phyloP scores from a whole-genome alignment of 2,888 invertebrate species.

The Muscina levida region DNA sequence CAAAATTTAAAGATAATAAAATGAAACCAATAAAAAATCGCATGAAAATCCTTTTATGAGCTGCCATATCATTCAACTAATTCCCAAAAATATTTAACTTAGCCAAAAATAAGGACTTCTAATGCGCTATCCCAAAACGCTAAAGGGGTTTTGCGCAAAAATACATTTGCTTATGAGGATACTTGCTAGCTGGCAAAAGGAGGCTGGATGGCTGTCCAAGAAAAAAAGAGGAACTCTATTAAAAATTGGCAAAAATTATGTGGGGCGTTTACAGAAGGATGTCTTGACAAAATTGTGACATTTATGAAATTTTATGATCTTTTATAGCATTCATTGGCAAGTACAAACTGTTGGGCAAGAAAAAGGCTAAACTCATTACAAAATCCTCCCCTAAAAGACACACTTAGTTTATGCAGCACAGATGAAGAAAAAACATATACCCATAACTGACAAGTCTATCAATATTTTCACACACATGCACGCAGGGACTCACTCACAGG shows the following conservation, averaged over 20 bases:
- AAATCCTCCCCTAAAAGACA: conserved; percentile 52
- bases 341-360: neutral
- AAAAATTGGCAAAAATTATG: conserved; percentile 59
- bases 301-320: conserved; percentile 66
- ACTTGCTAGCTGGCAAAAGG: no score
- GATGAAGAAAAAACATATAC: neutral
- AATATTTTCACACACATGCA: conserved; percentile 63
- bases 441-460: conserved; percentile 62
- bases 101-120: neutral
- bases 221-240: conserved; percentile 43
- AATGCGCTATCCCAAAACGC: neutral
- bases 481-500: conserved; percentile 30
- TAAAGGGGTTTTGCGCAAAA: neutral
- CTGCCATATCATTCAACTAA: neutral
- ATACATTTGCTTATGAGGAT: neutral
- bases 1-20: no score
- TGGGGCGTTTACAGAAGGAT: conserved; percentile 66
- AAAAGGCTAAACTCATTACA: conserved; percentile 32
- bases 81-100: conserved; percentile 14
- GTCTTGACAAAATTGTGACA: conserved; percentile 66
- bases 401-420: neutral
- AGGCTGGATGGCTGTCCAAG: neutral
- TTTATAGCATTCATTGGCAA: conserved; percentile 17
- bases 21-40: no score
- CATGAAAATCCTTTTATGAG: no score